Conservation (phyloP, 2,113 vertebrate species). For the Passer domesticus region DNA sequence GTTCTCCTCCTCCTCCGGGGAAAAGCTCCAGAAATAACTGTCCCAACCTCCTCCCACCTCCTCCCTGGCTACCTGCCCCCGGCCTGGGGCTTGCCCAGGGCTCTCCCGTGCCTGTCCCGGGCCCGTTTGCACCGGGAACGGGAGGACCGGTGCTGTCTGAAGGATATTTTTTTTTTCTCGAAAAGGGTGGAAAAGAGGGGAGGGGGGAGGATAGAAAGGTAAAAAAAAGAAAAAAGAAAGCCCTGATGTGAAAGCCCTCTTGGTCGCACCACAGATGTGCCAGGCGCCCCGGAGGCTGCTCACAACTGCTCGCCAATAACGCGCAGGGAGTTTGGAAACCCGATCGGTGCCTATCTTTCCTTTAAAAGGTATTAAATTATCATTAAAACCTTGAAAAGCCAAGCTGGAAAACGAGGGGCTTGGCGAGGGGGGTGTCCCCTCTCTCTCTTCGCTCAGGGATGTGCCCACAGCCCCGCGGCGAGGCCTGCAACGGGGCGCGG, state of each 20-base stretch:
- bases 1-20: background rate
- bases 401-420: background rate
- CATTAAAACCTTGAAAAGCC: background rate
- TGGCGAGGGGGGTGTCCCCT: too few species aligned
- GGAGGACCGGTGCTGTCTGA: background rate
- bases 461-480: background rate
- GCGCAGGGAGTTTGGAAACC: background rate
- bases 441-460: background rate
- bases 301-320: conserved; percentile 24
- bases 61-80: background rate
- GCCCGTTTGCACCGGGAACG: background rate
- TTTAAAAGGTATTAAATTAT: conserved; percentile 46
- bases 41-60: background rate
- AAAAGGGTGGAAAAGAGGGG: too few species aligned
- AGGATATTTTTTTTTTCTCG: too few species aligned
- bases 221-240: background rate
- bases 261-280: conserved; percentile 21
- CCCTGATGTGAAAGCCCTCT: conserved; percentile 19
- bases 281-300: conserved; percentile 70
- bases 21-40: background rate
- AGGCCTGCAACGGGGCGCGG: background rate
- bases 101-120: background rate
- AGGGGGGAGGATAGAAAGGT: background rate
- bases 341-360: background rate
- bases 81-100: background rate